Percentiles rank a stretch among this genome's conserved stretches.
Evolutionary conservation across 2,113 vertebrate species (phyloP).

Genomic region (Oncorhynchus kisutch): DNA sequence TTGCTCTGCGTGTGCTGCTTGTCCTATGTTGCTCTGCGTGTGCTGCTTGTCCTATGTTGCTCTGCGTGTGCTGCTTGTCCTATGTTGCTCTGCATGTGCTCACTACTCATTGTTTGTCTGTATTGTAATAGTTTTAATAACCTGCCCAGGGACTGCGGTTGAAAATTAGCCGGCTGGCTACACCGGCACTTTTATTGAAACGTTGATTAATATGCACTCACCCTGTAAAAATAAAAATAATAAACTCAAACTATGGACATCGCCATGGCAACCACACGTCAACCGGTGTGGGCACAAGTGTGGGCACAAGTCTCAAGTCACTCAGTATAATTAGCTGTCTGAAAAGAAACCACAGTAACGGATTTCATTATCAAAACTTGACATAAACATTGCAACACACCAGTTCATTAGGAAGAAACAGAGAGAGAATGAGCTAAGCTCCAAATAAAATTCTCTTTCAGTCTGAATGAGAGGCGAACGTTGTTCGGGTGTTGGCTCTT

Average conservation of each 20-base stretch:
- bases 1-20: too few species aligned
- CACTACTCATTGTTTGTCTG: too few species aligned
- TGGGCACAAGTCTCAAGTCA: constrained; percentile 6
- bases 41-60: too few species aligned
- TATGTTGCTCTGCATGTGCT: too few species aligned
- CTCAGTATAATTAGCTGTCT: constrained; percentile 29
- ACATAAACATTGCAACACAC: constrained; percentile 1
- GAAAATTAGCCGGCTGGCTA: too few species aligned
- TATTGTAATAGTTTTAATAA: too few species aligned
- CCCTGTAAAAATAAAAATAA: too few species aligned
- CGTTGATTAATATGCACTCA: too few species aligned
- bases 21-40: too few species aligned
- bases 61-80: background rate
- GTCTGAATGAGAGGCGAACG: background rate
- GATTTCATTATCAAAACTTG: constrained; percentile 32
- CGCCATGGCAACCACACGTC: constrained; percentile 44
- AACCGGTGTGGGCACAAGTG: background rate
- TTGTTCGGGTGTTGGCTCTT: background rate
- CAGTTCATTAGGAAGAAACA: constrained; percentile 6
- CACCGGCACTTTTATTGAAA: too few species aligned
- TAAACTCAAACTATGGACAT: constrained; percentile 7
- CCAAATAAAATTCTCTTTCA: background rate
- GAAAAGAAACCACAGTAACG: constrained; percentile 25
- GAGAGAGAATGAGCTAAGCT: background rate
- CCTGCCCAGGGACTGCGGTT: too few species aligned